Evolutionary conservation across 2,888 invertebrate species (phyloP).

Genomic region (Slavum lentiscoides): DNA sequence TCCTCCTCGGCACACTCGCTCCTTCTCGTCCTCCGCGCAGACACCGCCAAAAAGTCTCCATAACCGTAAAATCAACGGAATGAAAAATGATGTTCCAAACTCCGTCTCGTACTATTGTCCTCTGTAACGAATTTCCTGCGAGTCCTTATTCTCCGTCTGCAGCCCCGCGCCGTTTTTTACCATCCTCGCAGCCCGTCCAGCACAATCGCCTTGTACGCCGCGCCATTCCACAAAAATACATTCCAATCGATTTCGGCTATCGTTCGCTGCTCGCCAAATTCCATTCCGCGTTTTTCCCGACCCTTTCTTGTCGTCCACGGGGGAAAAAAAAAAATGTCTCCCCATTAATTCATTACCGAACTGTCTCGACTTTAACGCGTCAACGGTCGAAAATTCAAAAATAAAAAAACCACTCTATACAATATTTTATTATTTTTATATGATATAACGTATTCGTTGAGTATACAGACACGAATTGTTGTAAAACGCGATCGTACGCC

Average conservation of each 20-base stretch:
- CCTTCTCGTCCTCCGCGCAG: not conserved
- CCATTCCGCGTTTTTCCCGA: not conserved
- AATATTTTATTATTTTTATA: too few species aligned
- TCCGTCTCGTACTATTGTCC: slow-evolving; percentile 15
- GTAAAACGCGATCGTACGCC: too few species aligned
- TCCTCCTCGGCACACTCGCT: not conserved
- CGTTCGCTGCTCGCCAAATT: slow-evolving; percentile 14
- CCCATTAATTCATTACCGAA: slow-evolving; percentile 21
- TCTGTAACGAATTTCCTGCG: slow-evolving; percentile 40
- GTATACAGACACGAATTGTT: too few species aligned
- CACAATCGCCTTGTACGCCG: not conserved
- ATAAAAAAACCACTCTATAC: not conserved
- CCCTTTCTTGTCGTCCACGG: not conserved
- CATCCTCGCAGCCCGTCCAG: too few species aligned
- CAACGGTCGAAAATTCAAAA: not conserved
- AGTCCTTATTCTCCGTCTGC: not conserved
- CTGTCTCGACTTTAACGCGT: not conserved
- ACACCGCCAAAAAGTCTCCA: slow-evolving; percentile 8
- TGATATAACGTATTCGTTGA: too few species aligned
- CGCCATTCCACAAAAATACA: slow-evolving; percentile 12
- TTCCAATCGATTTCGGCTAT: slow-evolving; percentile 5
- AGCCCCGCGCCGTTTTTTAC: too few species aligned
- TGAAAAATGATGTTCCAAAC: slow-evolving; percentile 44
- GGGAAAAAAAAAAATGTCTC: not conserved
- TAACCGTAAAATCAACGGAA: slow-evolving; percentile 46